Evolutionary conservation across 2,113 vertebrate genomes (phyloP).

Genomic region (Myrmophylax atrothorax): DNA sequence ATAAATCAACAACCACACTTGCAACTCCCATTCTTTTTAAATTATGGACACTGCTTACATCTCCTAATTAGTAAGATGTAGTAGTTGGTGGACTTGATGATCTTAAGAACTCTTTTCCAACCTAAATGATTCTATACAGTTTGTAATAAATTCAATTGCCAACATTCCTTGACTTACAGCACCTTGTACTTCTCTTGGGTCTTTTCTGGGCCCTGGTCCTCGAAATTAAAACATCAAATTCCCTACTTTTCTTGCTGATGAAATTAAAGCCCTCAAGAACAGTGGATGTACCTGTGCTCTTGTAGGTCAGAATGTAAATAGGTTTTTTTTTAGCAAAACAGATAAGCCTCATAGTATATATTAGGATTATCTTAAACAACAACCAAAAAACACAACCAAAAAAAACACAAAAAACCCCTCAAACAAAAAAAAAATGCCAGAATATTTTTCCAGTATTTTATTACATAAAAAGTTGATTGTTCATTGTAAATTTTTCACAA

Average conservation of each 20-base stretch:
- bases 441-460: background rate
- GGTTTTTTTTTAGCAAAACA: background rate
- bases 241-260: background rate
- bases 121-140: background rate
- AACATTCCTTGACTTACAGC: background rate
- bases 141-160: background rate
- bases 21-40: background rate
- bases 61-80: background rate
- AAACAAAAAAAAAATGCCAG: background rate
- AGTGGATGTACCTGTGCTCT: background rate
- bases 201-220: background rate
- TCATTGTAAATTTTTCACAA: background rate
- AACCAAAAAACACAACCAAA: background rate
- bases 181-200: too few relatives aligned
- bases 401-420: background rate
- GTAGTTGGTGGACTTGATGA: background rate
- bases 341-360: background rate
- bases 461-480: constrained; percentile 38
- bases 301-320: background rate
- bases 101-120: background rate
- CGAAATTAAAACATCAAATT: background rate
- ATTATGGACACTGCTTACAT: fast-evolving
- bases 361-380: background rate
- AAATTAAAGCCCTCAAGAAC: background rate
- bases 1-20: background rate